Evolutionary conservation across 2,113 vertebrate species (phyloP).

Genomic region (Cygnus buccinator): DNA sequence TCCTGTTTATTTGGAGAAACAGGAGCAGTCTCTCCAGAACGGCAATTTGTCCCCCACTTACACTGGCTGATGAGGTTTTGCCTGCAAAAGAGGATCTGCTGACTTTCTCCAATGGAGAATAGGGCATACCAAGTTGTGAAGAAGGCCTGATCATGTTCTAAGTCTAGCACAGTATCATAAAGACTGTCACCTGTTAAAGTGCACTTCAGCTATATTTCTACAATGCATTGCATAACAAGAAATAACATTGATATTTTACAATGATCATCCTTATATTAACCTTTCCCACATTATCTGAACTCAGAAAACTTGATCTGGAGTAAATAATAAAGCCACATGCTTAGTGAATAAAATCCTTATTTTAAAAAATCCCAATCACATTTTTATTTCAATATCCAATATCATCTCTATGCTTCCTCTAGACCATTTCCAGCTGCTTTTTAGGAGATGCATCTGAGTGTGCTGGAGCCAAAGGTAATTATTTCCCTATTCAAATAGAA

Average conservation of each 20-base stretch:
- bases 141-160: background rate
- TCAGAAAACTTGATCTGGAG: constrained; percentile 38
- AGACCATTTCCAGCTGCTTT: constrained; percentile 52
- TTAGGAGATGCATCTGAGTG: constrained; percentile 44
- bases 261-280: background rate
- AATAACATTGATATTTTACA: background rate
- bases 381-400: constrained; percentile 47
- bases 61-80: background rate
- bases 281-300: background rate
- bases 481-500: constrained; percentile 69
- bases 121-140: background rate
- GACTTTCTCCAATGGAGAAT: background rate
- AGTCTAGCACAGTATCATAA: background rate
- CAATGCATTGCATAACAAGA: background rate
- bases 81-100: background rate
- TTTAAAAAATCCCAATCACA: background rate
- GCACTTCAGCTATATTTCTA: background rate
- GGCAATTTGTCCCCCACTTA: background rate
- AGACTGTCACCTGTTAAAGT: background rate
- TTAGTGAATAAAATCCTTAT: constrained; percentile 51
- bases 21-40: background rate
- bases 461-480: constrained; percentile 58
- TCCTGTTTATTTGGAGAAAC: background rate
- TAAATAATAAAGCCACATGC: constrained; percentile 52
- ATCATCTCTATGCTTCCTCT: constrained; percentile 24